A percentile compares a stretch with the other conserved stretches of the same genome.
Evolutionary conservation across 2,797 vertebrate species (phyloP).

Genomic region (Fringilla coelebs): DNA sequence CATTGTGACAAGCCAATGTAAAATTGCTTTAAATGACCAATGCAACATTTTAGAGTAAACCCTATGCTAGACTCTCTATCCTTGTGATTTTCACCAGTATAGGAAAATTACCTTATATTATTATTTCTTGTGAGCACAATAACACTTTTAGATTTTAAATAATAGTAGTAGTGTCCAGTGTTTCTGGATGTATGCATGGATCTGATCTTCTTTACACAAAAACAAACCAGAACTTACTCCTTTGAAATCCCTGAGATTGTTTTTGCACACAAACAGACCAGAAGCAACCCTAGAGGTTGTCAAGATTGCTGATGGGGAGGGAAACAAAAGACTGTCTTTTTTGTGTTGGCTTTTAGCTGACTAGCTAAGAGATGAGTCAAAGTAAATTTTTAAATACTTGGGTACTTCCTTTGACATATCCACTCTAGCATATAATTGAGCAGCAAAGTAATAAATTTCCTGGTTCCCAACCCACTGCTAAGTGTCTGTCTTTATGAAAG

Average conservation of each 20-base stretch:
- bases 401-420: not conserved
- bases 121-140: not conserved
- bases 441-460: not conserved
- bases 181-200: rapidly evolving
- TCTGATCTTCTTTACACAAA: not conserved
- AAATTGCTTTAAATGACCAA: not conserved
- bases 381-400: not conserved
- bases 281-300: not conserved
- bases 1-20: not conserved
- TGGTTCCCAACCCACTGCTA: not conserved
- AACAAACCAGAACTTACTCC: not conserved
- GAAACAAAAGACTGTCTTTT: not conserved
- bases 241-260: not conserved
- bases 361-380: not conserved
- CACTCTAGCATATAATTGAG: not conserved
- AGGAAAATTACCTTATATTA: not conserved
- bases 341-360: not conserved
- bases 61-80: not conserved
- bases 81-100: not conserved
- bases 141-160: not conserved
- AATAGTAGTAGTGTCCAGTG: not conserved
- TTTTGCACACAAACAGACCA: not conserved
- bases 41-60: not conserved
- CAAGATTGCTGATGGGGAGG: not conserved
- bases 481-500: not conserved